phyloP scores from a whole-genome alignment of 2,113 vertebrate genomes.

The Notothenia rossii region DNA sequence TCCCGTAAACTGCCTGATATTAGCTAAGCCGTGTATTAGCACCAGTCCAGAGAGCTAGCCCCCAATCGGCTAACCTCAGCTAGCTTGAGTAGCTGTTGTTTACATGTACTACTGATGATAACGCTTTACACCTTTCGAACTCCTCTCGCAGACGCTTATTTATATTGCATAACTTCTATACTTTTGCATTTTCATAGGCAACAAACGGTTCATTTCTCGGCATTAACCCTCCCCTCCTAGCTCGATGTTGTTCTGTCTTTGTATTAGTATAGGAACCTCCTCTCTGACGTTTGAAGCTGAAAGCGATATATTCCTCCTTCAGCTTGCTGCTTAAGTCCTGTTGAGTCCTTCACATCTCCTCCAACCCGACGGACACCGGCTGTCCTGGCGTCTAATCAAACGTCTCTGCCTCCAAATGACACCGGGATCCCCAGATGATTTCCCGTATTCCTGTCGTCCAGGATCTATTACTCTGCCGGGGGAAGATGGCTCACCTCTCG shows the following conservation, averaged over 20 bases:
- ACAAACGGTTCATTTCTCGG: neutral
- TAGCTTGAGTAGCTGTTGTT: conserved; percentile 67
- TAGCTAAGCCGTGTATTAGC: conserved; percentile 54
- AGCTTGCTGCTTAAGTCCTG: neutral
- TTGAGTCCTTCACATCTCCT: conserved; percentile 1
- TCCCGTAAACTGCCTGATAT: conserved; percentile 12
- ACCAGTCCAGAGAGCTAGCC: conserved; percentile 46
- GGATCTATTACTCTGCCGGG: conserved; percentile 67
- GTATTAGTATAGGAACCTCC: conserved; percentile 50
- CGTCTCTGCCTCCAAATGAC: conserved; percentile 52
- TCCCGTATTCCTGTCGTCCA: conserved; percentile 37
- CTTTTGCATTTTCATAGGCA: neutral
- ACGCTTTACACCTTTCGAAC: neutral
- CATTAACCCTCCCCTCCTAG: conserved; percentile 37
- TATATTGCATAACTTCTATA: neutral
- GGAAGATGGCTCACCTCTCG: conserved; percentile 81
- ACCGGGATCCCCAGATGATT: conserved; percentile 45
- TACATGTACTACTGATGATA: conserved; percentile 54
- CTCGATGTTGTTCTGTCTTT: conserved; percentile 65
- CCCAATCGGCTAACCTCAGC: conserved; percentile 52
- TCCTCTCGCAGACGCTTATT: neutral
- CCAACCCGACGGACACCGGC: conserved; percentile 13
- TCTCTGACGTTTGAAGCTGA: conserved; percentile 14
- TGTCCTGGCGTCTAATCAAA: conserved; percentile 33
- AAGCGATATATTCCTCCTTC: conserved; percentile 27